These are phyloP conservation scores for Eristalis arbustorum DNA, from an alignment of 2,888 invertebrate genomes.

Conservation along the genomic window DNA sequence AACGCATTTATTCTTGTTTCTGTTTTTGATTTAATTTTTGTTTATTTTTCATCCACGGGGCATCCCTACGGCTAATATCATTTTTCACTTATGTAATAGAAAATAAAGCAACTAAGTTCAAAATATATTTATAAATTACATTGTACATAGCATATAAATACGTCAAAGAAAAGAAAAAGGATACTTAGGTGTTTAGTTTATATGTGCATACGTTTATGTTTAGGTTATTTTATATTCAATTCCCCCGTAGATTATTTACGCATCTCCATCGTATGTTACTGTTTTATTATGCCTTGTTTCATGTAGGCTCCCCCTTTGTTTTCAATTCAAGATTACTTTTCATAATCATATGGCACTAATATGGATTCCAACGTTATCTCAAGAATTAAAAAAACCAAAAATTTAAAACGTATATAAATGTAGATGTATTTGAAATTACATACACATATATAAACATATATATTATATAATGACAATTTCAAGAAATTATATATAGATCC, in stretches of 20 bases:
- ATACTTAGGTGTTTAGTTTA: conserved; percentile 29
- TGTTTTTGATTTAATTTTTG: conserved; percentile 12
- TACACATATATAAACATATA: conserved; percentile 17
- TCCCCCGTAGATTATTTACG: conserved; percentile 35
- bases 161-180: conserved; percentile 22
- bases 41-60: conserved; percentile 18
- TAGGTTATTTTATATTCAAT: conserved; percentile 14
- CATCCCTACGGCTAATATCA: conserved; percentile 19
- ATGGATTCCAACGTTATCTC: conserved; percentile 63
- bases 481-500: conserved; percentile 38
- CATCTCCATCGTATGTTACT: background rate
- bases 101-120: conserved; percentile 56
- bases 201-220: conserved; percentile 33
- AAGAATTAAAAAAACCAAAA: conserved; percentile 38
- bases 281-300: background rate
- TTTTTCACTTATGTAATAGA: conserved; percentile 42
- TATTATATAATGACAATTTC: conserved; percentile 45
- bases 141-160: conserved; percentile 66
- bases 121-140: conserved; percentile 63
- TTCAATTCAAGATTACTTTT: conserved; percentile 30
- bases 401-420: conserved; percentile 40
- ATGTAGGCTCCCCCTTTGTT: conserved; percentile 14
- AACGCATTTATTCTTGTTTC: conserved; percentile 6
- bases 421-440: conserved; percentile 59
- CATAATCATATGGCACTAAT: conserved; percentile 63